Conservation (phyloP, 2,113 vertebrate genomes). For the Ictalurus punctatus region DNA sequence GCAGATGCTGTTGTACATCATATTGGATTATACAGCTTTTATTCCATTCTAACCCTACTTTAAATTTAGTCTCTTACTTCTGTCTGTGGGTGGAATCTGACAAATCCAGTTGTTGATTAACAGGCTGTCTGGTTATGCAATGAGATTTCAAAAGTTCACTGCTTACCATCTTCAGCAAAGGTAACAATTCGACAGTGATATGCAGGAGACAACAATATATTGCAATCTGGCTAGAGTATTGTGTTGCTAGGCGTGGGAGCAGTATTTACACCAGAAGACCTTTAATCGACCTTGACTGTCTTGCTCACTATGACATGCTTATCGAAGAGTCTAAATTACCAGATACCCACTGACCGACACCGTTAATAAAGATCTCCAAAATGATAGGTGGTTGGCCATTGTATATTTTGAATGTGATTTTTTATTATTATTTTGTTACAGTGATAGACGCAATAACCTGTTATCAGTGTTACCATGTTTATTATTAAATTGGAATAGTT, state of each 20-base stretch:
- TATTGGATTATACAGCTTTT: not conserved
- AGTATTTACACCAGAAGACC: not conserved
- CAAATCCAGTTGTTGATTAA: slow-evolving; percentile 26
- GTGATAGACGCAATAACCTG: not conserved
- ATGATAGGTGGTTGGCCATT: not conserved
- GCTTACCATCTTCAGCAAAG: not conserved
- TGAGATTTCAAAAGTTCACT: not conserved
- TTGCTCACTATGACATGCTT: not conserved
- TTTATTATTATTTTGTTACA: too few species aligned
- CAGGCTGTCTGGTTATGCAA: not conserved
- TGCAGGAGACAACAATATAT: not conserved
- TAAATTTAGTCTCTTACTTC: not conserved
- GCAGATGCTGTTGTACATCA: not conserved
- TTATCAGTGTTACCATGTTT: not conserved
- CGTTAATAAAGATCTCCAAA: not conserved
- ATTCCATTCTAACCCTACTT: not conserved
- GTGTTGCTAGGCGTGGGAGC: not conserved
- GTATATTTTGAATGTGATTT: not conserved
- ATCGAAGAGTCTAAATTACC: not conserved
- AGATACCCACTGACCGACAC: not conserved
- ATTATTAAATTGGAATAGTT: not conserved
- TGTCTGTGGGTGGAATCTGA: not conserved
- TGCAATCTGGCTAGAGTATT: not conserved
- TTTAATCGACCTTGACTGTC: not conserved
- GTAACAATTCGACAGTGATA: not conserved